phyloP scores from a whole-genome alignment of 2,797 vertebrate species.

The Silurus lanzhouensis region DNA sequence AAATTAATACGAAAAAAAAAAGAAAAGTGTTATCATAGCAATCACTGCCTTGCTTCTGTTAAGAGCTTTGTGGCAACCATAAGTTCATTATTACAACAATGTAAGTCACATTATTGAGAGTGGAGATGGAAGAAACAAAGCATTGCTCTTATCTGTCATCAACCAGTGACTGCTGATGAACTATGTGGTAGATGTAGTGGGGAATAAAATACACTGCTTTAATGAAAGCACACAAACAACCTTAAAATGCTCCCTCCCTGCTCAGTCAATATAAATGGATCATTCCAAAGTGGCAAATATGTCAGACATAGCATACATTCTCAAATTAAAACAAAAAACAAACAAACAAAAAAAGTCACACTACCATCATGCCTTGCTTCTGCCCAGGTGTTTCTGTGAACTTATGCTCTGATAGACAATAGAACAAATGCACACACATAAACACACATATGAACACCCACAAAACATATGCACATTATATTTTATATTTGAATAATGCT shows the following conservation, averaged over 20 bases:
- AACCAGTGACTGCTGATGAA: conserved; percentile 36
- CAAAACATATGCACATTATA: conserved; percentile 33
- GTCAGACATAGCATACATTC: conserved; percentile 28
- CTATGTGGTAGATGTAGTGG: conserved; percentile 31
- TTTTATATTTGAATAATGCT: conserved; percentile 42
- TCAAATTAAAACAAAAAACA: neutral
- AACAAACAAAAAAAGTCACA: neutral
- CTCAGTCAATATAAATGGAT: conserved; percentile 29
- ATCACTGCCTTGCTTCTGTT: conserved; percentile 55
- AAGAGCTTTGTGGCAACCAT: conserved; percentile 42
- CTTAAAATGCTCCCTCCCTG: conserved; percentile 25
- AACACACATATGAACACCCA: conserved; percentile 49
- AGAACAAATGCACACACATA: conserved; percentile 34
- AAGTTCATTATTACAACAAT: conserved; percentile 36
- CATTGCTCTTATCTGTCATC: conserved; percentile 32
- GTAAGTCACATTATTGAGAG: conserved; percentile 26
- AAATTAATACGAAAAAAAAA: neutral
- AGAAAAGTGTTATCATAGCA: conserved; percentile 36
- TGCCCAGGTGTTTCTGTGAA: conserved; percentile 52
- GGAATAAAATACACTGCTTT: conserved; percentile 40
- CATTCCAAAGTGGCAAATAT: conserved; percentile 30
- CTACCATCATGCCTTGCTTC: conserved; percentile 51
- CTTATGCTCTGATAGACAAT: conserved; percentile 26
- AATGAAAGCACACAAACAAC: conserved; percentile 49
- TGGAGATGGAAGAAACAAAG: conserved; percentile 9